Conservation (phyloP, 1,140 invertebrate species). For the Drosophila bocki region DNA sequence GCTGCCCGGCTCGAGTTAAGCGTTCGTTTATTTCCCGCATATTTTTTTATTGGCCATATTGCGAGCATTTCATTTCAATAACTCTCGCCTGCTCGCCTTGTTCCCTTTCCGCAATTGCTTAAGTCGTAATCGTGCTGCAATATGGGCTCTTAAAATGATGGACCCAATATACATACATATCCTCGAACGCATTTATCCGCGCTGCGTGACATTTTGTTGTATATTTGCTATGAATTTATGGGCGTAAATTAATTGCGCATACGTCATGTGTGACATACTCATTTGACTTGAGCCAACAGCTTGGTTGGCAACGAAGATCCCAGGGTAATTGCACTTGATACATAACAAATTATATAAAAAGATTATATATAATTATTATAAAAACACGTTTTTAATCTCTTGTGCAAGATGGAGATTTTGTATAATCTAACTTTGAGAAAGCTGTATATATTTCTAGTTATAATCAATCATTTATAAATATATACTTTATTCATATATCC, state of each 20-base stretch:
- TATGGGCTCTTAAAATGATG: constrained; percentile 74
- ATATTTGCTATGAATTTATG: constrained; percentile 60
- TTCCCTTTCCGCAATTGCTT: constrained; percentile 42
- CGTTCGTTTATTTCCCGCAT: constrained; percentile 69
- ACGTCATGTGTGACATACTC: constrained; percentile 62
- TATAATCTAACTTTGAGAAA: too few species aligned
- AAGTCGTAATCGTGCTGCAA: constrained; percentile 72
- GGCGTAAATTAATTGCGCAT: constrained; percentile 74
- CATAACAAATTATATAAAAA: too few species aligned
- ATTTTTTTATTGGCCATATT: constrained; percentile 80
- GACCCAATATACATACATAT: constrained; percentile 11
- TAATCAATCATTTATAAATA: too few species aligned
- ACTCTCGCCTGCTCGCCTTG: constrained; percentile 17
- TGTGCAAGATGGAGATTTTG: too few species aligned
- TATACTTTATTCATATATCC: neutral
- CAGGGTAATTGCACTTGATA: neutral
- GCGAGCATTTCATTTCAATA: constrained; percentile 74
- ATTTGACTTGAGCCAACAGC: constrained; percentile 45
- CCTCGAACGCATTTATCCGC: constrained; percentile 9
- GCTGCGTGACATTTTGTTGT: constrained; percentile 33
- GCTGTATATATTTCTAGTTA: too few species aligned
- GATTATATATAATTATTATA: too few species aligned
- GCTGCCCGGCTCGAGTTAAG: constrained; percentile 51
- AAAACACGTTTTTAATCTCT: too few species aligned
- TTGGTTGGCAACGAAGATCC: constrained; percentile 5